Evolutionary conservation across 1,140 invertebrate species (phyloP), one percentile per base, ranked within the genome.

Genomic region (Drosophila miranda): DNA sequence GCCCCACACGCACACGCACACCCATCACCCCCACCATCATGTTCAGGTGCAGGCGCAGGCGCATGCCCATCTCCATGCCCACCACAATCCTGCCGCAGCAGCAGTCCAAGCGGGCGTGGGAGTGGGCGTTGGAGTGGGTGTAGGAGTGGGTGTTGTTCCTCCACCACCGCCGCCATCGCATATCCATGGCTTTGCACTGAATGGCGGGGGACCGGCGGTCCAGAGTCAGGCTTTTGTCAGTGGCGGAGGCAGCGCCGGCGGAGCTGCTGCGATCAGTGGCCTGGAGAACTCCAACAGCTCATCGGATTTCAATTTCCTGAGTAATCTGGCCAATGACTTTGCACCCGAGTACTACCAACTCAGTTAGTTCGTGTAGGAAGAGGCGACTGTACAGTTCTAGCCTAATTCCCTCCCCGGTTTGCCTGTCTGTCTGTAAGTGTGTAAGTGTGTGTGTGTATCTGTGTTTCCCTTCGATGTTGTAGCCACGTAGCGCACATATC

Each of bases 221-320:
- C 75, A 89, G 43, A 55, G 62, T 6, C 72, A 86, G 66, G 68
- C 71, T 38, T 89, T 88, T 73, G 60, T 50, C 44, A 77, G 68
- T 42, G 83, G 64, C 48, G 71, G 56, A 13, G 48, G 19, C 45
- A 56, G 38, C 23, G 54, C 59, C 1, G 42, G 46, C 6, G 64
- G 70, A 28, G 68, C 45, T 6, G 59, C 73, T 46, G 89, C 66
- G 81, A 82, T 90, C 30, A 75, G 69, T 6, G 84, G 84, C 0
- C 52, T 91, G 91, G 95, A 97, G 71, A 96, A 96, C 91, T 96
- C 95, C 73, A 97, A 97, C 86, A 96, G 95, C 82, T 97, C 96
- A 1, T 97, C 96, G 7, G 97, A 98, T 88, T 97, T 98, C 90
- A 97, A 97, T 90, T 98, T 98, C 82, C 93, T 98, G 43, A 97